phyloP scores from a whole-genome alignment of 1,140 invertebrate genomes.

The Heliconius hermathena region DNA sequence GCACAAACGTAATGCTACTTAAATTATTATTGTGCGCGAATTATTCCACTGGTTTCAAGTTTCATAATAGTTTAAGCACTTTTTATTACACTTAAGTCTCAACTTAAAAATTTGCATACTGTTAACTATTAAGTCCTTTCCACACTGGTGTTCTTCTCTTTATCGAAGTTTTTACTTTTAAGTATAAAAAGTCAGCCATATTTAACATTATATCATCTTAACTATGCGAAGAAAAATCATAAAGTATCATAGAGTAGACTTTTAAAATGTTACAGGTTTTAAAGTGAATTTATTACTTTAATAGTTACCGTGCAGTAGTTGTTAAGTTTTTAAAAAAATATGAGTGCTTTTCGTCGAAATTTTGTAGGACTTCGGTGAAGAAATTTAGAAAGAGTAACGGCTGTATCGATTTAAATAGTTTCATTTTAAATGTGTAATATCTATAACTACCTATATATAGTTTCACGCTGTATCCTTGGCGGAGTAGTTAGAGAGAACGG shows the following conservation, averaged over 20 bases:
- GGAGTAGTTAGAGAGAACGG: no score
- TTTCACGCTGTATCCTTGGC: no score
- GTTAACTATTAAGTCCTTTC: slow-evolving; percentile 22
- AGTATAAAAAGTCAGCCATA: background rate
- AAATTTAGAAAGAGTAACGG: no score
- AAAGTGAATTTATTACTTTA: background rate
- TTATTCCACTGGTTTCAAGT: background rate
- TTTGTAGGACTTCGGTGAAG: no score
- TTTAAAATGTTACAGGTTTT: background rate
- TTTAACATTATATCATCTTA: background rate
- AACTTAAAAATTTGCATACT: slow-evolving; percentile 36
- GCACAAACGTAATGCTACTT: background rate
- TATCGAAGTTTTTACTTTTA: slow-evolving; percentile 13
- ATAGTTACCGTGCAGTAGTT: background rate
- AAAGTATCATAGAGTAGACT: background rate
- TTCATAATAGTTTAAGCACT: slow-evolving; percentile 38
- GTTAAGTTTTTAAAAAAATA: no score
- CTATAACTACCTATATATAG: no score
- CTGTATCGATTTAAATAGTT: no score
- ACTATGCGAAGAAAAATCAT: background rate
- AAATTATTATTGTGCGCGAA: slow-evolving; percentile 9
- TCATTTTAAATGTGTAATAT: no score
- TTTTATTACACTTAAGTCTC: slow-evolving; percentile 34
- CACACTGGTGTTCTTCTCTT: slow-evolving; percentile 17
- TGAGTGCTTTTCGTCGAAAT: no score